Percentiles rank a stretch among this genome's conserved stretches.
These are phyloP conservation scores for Schlechtendalia chinensis DNA, from an alignment of 1,140 invertebrate species.

Conservation along the genomic window DNA sequence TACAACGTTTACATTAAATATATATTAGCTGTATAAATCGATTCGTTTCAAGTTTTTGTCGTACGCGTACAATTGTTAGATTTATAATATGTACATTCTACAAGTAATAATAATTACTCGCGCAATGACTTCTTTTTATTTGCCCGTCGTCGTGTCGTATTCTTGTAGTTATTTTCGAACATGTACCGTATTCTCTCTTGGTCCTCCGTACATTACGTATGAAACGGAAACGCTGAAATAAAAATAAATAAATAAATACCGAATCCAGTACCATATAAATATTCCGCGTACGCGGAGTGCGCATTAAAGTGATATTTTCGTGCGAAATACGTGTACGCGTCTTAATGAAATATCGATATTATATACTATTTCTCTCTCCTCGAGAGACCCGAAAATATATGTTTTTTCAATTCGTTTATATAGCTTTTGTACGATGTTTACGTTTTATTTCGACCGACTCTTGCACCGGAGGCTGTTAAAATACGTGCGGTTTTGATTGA, in stretches of 20 bases:
- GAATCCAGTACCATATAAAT: neutral
- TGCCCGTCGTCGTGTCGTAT: neutral
- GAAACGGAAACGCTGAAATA: conserved; percentile 6
- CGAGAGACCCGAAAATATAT: neutral
- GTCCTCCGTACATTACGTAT: neutral
- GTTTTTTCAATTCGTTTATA: neutral
- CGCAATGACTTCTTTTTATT: neutral
- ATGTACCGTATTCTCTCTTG: neutral
- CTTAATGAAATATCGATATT: neutral
- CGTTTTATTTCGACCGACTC: neutral
- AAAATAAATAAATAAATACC: neutral
- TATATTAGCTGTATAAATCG: too few relatives aligned
- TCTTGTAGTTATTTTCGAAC: neutral
- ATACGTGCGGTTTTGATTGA: neutral
- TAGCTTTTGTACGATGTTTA: neutral
- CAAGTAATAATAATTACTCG: neutral
- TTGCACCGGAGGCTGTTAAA: neutral
- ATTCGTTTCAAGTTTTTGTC: too few relatives aligned
- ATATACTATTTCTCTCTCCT: neutral
- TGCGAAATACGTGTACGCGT: neutral
- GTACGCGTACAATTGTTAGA: too few relatives aligned
- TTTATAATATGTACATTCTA: too few relatives aligned
- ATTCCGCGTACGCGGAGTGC: neutral
- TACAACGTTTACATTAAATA: too few relatives aligned
- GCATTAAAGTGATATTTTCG: conserved; percentile 22